Base-by-base conservation (phyloP, 2,113 vertebrate species). In the Erythrolamprus reginae region DNA sequence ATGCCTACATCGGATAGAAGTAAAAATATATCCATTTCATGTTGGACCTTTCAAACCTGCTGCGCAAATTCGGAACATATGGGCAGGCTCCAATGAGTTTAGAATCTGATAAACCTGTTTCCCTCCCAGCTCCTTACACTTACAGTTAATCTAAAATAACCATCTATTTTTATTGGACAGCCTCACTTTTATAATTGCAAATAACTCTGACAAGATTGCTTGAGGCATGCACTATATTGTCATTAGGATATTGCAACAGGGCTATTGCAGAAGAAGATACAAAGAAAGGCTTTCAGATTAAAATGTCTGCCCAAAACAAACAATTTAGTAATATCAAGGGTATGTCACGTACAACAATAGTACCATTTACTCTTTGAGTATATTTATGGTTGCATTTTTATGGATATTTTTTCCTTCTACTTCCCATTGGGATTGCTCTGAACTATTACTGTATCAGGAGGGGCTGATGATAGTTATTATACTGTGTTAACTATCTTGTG, bases 331-430 rank as follows among this genome's bases (percentile, higher is more conserved):
- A 56, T 85, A 28, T 84, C n/a, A 42, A 23, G 65, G 92, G 92
- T 90, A 93, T 84, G 92, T 87, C 91, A 94, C 91, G 26, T 0
- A 92, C 94, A 95, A 94, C 95, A 93, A 94, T 93, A 87, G 94
- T 93, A 90, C 84, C 95, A 91, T 94, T 96, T 96, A 95, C 93
- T 89, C 94, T 93, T 91, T 90, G 77, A 84, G 93, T 93, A 93
- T 94, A 86, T 95, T 95, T 93, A 95, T 52, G 58, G 91, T 93
- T 96, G 95, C 95, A 93, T 96, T 95, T 94, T 94, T 93, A 94
- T 92, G 95, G 95, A 95, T 95, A 77, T 77, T 42, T 94, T 94
- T 87, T 93, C 95, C 91, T 90, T 94, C 92, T 92, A 5, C 82
- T 94, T 88, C 94, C 92, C 24, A 89, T 90, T 93, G 93, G 90